These are phyloP conservation scores for Ploceus nigricollis DNA, from an alignment of 2,113 vertebrate genomes.

Conservation along the genomic window DNA sequence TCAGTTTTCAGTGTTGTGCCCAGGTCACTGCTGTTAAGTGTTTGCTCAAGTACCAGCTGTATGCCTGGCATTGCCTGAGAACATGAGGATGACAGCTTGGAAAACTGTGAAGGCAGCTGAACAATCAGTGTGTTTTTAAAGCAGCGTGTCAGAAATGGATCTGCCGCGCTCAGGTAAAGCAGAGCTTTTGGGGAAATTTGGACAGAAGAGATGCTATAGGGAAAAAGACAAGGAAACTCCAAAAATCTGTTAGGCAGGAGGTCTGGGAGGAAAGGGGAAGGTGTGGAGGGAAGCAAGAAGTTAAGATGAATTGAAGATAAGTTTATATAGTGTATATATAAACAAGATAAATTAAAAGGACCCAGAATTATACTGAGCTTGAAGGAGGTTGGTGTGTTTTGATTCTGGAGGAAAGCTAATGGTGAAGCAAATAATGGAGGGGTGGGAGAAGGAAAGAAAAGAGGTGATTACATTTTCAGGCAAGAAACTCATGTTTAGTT, in stretches of 20 bases:
- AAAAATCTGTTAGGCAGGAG: background rate
- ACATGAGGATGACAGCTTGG: background rate
- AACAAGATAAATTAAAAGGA: background rate
- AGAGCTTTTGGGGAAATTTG: background rate
- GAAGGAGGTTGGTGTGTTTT: background rate
- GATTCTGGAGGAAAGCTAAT: background rate
- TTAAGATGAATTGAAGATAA: background rate
- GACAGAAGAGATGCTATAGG: background rate
- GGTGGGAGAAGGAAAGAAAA: background rate
- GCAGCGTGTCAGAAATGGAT: background rate
- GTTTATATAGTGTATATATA: too few relatives aligned
- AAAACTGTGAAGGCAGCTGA: background rate
- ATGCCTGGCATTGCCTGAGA: background rate
- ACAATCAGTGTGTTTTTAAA: background rate
- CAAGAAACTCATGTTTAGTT: background rate
- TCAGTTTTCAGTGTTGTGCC: background rate
- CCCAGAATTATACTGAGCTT: background rate
- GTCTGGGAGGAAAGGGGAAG: background rate
- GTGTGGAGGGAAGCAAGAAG: fast-evolving
- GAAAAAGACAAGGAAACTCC: background rate
- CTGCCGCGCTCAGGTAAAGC: background rate
- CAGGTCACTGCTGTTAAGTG: background rate
- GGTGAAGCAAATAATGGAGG: background rate
- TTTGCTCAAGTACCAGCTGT: background rate
- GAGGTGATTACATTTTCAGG: background rate